These are phyloP conservation scores for Pegoplata infirma DNA, from an alignment of 2,888 invertebrate genomes.

Conservation along the genomic window DNA sequence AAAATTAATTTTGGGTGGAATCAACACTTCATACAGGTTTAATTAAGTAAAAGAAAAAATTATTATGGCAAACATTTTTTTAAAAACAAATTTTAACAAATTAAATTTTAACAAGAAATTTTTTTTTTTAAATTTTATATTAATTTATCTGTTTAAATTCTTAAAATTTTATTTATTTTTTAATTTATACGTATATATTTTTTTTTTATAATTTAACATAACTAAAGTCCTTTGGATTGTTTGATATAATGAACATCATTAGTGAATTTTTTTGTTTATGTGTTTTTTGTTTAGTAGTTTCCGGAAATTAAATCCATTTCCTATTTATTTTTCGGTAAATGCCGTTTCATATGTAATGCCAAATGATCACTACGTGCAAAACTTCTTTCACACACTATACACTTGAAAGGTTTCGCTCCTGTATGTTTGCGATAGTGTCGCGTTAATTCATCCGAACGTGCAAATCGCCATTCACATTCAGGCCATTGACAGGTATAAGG, in stretches of 20 bases:
- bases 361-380: slow-evolving; percentile 97
- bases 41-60: slow-evolving; percentile 9
- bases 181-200: background rate
- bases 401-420: slow-evolving; percentile 97
- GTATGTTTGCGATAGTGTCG: slow-evolving; percentile 98
- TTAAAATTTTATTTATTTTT: background rate
- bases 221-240: slow-evolving; percentile 76
- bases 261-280: slow-evolving; percentile 47
- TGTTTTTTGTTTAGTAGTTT: background rate
- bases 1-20: too few relatives aligned
- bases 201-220: slow-evolving; percentile 62
- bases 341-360: slow-evolving; percentile 97
- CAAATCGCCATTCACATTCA: slow-evolving; percentile 98
- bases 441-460: slow-evolving; percentile 96
- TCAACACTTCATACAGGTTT: too few relatives aligned
- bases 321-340: slow-evolving; percentile 87
- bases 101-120: slow-evolving; percentile 35
- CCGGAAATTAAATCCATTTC: background rate
- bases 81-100: slow-evolving; percentile 48
- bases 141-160: background rate
- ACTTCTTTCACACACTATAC: slow-evolving; percentile 95
- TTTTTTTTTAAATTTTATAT: background rate
- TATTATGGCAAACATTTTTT: slow-evolving; percentile 50
- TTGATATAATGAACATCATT: slow-evolving; percentile 62
- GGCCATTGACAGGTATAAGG: slow-evolving; percentile 99